A percentile compares a stretch with the other conserved stretches of the same genome.
Conservation (phyloP, 2,888 invertebrate species). For the Caradrina kadenii region DNA sequence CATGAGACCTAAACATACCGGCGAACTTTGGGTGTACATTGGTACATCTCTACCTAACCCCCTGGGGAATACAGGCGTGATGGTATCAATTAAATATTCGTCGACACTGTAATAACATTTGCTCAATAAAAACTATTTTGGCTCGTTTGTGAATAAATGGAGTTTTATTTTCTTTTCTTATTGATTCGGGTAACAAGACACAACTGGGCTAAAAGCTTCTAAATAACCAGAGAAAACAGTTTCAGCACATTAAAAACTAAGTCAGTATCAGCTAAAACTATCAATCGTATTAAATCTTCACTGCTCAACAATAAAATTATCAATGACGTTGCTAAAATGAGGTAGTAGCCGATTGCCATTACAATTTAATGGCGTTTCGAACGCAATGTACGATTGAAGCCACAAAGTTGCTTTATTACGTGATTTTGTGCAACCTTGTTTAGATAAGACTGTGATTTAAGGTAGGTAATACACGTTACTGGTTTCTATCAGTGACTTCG, state of each 20-base stretch:
- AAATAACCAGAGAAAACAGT: not conserved
- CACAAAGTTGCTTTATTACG: constrained; percentile 69
- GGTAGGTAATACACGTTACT: not conserved
- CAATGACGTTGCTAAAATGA: constrained; percentile 77
- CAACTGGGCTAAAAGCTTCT: not conserved
- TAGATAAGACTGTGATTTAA: constrained; percentile 12
- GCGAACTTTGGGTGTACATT: too few species aligned
- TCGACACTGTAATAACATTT: too few species aligned
- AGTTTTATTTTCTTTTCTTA: too few species aligned
- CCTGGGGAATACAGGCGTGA: too few species aligned
- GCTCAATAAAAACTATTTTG: too few species aligned
- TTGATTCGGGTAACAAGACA: too few species aligned
- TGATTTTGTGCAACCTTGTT: constrained; percentile 42
- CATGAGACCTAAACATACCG: too few species aligned
- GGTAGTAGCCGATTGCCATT: constrained; percentile 68
- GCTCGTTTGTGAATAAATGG: too few species aligned
- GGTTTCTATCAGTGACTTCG: too few species aligned
- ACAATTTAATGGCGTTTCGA: constrained; percentile 75
- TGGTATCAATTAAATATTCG: too few species aligned
- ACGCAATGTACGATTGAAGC: constrained; percentile 49
- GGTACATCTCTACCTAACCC: too few species aligned
- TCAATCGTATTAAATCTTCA: constrained; percentile 55
- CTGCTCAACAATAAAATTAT: constrained; percentile 73
- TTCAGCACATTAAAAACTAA: not conserved
- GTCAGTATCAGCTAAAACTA: constrained; percentile 48